Evolutionary conservation across 1,140 invertebrate genomes (phyloP).

Genomic region (Aradophagus sp.): DNA sequence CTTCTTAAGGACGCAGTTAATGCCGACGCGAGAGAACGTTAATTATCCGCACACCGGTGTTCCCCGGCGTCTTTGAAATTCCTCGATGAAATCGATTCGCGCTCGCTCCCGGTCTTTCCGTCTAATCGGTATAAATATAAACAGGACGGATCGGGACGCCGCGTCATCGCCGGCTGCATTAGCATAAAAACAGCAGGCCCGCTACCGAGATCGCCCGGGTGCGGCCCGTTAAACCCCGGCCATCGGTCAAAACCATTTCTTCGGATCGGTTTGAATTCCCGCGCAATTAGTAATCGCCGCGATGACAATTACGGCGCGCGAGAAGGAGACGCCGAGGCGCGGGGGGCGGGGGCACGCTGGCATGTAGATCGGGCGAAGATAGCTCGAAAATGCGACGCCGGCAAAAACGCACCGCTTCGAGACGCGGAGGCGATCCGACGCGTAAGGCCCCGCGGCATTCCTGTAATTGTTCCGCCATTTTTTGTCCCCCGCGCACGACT

Average conservation of each 20-base stretch:
- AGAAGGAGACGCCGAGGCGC: too few species aligned
- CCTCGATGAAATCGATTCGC: slow-evolving; percentile 55
- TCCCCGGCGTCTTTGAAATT: slow-evolving; percentile 55
- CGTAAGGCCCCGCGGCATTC: slow-evolving; percentile 6
- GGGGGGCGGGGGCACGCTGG: too few species aligned
- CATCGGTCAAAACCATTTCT: slow-evolving; percentile 37
- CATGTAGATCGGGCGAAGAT: slow-evolving; percentile 31
- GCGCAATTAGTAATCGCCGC: slow-evolving; percentile 31
- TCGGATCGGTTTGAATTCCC: slow-evolving; percentile 25
- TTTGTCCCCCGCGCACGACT: not conserved
- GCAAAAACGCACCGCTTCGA: too few species aligned
- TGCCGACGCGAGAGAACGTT: slow-evolving; percentile 52
- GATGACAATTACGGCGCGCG: slow-evolving; percentile 16
- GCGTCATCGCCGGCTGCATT: slow-evolving; percentile 36
- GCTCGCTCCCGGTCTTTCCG: slow-evolving; percentile 54
- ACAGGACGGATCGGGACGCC: slow-evolving; percentile 24
- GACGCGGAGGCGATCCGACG: not conserved
- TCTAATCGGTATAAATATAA: slow-evolving; percentile 50
- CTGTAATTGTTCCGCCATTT: slow-evolving; percentile 13
- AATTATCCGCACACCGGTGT: slow-evolving; percentile 49
- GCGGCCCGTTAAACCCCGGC: slow-evolving; percentile 3
- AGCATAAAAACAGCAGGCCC: slow-evolving; percentile 35
- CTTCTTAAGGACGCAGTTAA: slow-evolving; percentile 53
- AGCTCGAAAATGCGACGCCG: slow-evolving; percentile 17
- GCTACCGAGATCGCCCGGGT: not conserved